Percentiles rank a stretch among this genome's conserved stretches.
These are phyloP conservation scores for Gastrophysa polygoni DNA, from an alignment of 2,888 invertebrate species.

Conservation along the genomic window DNA sequence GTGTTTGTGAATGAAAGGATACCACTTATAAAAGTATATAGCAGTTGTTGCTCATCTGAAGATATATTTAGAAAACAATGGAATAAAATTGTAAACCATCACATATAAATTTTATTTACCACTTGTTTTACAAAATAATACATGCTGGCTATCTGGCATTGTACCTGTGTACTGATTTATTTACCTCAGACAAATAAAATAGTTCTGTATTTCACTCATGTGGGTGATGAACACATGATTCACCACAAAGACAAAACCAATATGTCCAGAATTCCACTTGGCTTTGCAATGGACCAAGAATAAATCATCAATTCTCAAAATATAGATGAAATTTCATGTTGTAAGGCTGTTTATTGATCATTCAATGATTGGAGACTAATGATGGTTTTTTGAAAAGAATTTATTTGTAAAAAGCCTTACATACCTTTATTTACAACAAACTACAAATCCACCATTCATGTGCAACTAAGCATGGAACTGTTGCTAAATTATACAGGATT, in stretches of 20 bases:
- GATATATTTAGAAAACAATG: no score
- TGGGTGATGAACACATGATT: no score
- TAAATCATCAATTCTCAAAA: neutral
- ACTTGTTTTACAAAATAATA: conserved; percentile 30
- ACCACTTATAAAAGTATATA: no score
- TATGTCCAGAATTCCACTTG: no score
- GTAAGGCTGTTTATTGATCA: conserved; percentile 15
- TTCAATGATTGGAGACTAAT: conserved; percentile 26
- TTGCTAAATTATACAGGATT: conserved; percentile 44
- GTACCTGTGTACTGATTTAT: conserved; percentile 26
- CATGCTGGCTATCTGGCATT: conserved; percentile 23
- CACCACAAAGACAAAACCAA: no score
- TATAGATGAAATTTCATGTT: neutral
- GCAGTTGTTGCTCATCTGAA: no score
- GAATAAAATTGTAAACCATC: conserved; percentile 26
- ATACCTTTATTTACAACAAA: conserved; percentile 58
- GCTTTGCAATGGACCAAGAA: neutral
- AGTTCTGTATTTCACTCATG: no score
- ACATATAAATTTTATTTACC: conserved; percentile 31
- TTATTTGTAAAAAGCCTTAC: conserved; percentile 59
- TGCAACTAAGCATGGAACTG: conserved; percentile 49
- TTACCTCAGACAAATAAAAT: no score
- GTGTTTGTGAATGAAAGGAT: no score
- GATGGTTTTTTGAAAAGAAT: conserved; percentile 45
- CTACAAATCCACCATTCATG: conserved; percentile 50